Evolutionary conservation across 2,888 invertebrate species (phyloP), one percentile per base, ranked within the genome.

Genomic region (Pardosa pseudoannulata): DNA sequence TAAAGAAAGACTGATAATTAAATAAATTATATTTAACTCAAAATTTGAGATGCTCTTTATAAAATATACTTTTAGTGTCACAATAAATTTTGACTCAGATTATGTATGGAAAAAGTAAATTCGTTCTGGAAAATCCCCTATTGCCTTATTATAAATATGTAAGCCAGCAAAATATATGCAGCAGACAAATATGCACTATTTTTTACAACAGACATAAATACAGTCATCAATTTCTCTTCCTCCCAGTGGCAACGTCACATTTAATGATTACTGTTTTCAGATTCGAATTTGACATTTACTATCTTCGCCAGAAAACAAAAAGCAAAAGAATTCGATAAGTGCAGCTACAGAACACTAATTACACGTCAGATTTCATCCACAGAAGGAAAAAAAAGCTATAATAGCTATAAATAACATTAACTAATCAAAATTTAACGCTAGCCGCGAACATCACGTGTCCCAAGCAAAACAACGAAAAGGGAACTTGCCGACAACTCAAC

Each of bases 391-490:
- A 16, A 16, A 46, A 36, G 9, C 46, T 11, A 46, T 2, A 46
- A 46, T 16, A 13, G 46, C 46, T 46, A 46, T 46, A 46, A 46
- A 46, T 46, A 46, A 46, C 46, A 16, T 16, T 46, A 46, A 46
- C 9, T 16, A 16, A 46, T 46, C 46, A 9, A 46, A 46, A 16
- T 46, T 46, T 46, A 46, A 46, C 5, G 46, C 46, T 46, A 46
- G 46, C 5, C 5, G n/a, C n/a, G 16, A 76, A 76, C 76, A 72
- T 82, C 23, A 64, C 76, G 71, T 71, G 46, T 82, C n/a, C 23
- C 71, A 71, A 71, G 71, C 29, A 71, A 41, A 76, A 71, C 39
- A 36, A 65, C 65, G 71, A 70, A 76, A 75, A 82, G 46, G n/a
- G 71, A 41, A 41, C 76, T 74, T 39, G 70, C 76, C 65, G 46